Evolutionary conservation across 1,140 invertebrate species (phyloP), one percentile per base, ranked within the genome.

Genomic region (Drosophila ohnishii): DNA sequence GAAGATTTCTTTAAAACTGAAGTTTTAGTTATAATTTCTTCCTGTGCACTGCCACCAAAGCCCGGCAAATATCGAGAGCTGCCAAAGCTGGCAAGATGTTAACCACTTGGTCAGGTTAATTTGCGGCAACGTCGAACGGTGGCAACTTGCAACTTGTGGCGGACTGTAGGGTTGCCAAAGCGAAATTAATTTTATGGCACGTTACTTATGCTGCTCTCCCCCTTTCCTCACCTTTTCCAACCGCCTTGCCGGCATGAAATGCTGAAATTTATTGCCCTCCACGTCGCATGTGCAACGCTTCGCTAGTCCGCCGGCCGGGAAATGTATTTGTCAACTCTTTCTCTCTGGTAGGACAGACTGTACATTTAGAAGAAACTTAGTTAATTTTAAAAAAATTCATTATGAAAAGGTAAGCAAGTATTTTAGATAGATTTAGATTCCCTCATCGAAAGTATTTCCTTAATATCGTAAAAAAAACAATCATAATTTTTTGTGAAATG

Each of bases 101-200:
- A 40, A 71, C 59, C 74, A 78, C 74, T 74, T 71, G 80, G 70
- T 72, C 75, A 67, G 69, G 56, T 78, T 71, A 66, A 70, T 83
- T 84, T 76, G 80, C 63, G 53, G 66, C 65, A 30, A 11, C 19
- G 39, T 70, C 50, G 66, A 82, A 74, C 79, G 80, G 64, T 82
- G 63, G 80, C 75, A 78, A 78, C 61, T 35, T 42, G 65, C 58
- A 50, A 50, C 59, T 62, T 45, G 69, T 28, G 42, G 32, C 32
- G 40, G 59, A 39, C 56, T 66, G 72, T 80, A 73, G 80, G 67
- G 82, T 86, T 86, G 75, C 82, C 83, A 86, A 86, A 78, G 78
- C 47, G 57, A 78, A 79, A 76, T 84, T 51, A 75, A 79, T 84
- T 84, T 80, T 76, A 84, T 76, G 60, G 65, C 80, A 76, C 74